phyloP scores from a whole-genome alignment of 1,140 invertebrate species.

The Aphelinus atriplicis region DNA sequence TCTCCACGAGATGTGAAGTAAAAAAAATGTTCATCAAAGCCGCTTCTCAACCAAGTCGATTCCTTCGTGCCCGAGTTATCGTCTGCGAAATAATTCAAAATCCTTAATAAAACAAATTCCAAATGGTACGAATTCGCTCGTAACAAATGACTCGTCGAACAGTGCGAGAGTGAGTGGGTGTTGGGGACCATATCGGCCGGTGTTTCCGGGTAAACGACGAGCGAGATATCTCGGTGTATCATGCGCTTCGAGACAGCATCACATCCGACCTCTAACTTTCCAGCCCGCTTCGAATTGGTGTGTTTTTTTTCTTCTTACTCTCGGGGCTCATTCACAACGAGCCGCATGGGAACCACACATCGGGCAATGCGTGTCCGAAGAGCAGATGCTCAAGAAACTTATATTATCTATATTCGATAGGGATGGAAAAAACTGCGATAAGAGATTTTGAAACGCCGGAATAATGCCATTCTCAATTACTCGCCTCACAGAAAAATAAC shows the following conservation, averaged over 20 bases:
- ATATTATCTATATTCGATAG: not conserved
- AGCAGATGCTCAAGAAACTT: too few species aligned
- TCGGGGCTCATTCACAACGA: not conserved
- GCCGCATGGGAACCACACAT: too few species aligned
- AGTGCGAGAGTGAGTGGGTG: slow-evolving; percentile 44
- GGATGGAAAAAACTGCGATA: slow-evolving; percentile 13
- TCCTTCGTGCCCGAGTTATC: too few species aligned
- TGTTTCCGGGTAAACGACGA: slow-evolving; percentile 56
- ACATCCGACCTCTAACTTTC: slow-evolving; percentile 49
- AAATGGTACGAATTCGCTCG: not conserved
- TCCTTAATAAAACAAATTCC: too few species aligned
- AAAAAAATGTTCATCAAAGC: too few species aligned
- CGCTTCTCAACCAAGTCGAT: too few species aligned
- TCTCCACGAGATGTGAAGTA: too few species aligned
- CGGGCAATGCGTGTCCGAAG: too few species aligned
- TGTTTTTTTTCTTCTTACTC: not conserved
- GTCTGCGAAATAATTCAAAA: too few species aligned
- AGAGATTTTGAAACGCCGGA: slow-evolving; percentile 18
- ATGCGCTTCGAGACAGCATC: slow-evolving; percentile 35
- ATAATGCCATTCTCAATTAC: too few species aligned
- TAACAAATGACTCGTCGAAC: not conserved
- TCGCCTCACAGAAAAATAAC: too few species aligned
- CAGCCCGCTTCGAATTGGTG: not conserved
- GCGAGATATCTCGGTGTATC: slow-evolving; percentile 46
- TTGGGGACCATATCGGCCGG: slow-evolving; percentile 44